Evolutionary conservation across 2,797 vertebrate species (phyloP).

Genomic region (Lutjanus campechanus): DNA sequence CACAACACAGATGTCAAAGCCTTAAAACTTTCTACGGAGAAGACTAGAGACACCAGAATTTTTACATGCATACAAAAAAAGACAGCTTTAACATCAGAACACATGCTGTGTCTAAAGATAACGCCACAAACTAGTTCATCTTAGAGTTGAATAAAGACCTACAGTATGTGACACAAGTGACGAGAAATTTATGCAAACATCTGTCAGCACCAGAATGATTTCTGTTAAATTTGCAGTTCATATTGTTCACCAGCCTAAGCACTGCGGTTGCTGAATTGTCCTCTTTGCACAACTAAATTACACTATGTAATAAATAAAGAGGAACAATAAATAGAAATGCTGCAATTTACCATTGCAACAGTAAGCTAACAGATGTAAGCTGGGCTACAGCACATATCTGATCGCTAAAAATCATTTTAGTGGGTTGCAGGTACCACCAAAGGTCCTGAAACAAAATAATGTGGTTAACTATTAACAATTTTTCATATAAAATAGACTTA

Average conservation of each 20-base stretch:
- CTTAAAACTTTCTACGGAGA: neutral
- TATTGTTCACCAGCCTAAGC: neutral
- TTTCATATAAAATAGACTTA: neutral
- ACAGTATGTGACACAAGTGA: too few species aligned
- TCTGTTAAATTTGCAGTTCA: neutral
- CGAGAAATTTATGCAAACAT: too few species aligned
- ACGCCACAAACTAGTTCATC: neutral
- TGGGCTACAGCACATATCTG: too few species aligned
- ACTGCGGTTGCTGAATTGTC: neutral
- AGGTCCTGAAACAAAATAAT: neutral
- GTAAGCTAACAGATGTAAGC: too few species aligned
- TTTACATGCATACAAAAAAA: neutral
- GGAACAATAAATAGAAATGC: too few species aligned
- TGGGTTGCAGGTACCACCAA: neutral
- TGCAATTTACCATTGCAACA: too few species aligned
- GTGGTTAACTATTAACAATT: neutral
- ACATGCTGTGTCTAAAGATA: neutral
- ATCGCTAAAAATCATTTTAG: too few species aligned
- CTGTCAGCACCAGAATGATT: too few species aligned
- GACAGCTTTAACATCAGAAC: neutral
- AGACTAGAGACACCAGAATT: neutral
- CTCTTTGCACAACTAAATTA: too few species aligned
- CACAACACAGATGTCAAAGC: constrained; percentile 25
- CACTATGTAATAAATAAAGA: too few species aligned
- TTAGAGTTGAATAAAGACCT: neutral